These are phyloP conservation scores for Aphis craccivora DNA, from an alignment of 1,140 invertebrate species.

Conservation along the genomic window DNA sequence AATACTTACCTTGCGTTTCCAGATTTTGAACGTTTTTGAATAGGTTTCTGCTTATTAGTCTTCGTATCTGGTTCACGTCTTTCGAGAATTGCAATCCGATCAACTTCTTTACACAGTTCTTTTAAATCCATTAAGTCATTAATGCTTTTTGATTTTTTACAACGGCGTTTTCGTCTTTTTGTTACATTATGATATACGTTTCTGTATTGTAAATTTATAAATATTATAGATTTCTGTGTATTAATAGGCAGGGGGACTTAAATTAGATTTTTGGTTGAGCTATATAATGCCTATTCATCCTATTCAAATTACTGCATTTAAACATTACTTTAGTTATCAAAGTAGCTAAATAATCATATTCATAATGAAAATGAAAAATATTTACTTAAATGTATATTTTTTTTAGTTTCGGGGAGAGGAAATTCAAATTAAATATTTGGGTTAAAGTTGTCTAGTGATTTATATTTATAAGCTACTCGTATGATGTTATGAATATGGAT, in stretches of 20 bases:
- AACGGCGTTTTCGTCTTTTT: slow-evolving; percentile 1
- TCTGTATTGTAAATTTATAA: not conserved
- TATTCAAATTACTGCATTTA: not conserved
- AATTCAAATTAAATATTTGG: too few species aligned
- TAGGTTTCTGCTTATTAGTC: not conserved
- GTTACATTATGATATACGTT: not conserved
- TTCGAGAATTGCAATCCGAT: slow-evolving; percentile 20
- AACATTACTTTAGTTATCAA: not conserved
- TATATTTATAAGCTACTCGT: too few species aligned
- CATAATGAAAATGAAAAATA: not conserved
- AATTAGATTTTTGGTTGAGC: not conserved
- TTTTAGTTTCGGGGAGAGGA: too few species aligned
- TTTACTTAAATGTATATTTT: not conserved
- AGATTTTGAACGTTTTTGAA: not conserved
- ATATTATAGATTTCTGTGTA: not conserved
- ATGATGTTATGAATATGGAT: too few species aligned
- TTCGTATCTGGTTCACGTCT: not conserved
- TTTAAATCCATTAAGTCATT: slow-evolving; percentile 41
- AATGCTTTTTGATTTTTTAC: slow-evolving; percentile 38
- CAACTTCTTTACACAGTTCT: slow-evolving; percentile 48
- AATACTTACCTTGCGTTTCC: not conserved
- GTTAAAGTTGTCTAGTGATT: too few species aligned
- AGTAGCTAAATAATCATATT: not conserved
- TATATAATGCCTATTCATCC: not conserved
- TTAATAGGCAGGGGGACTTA: not conserved